Evolutionary conservation across 1,140 invertebrate species (phyloP).

Genomic region (Drosophila nasuta): DNA sequence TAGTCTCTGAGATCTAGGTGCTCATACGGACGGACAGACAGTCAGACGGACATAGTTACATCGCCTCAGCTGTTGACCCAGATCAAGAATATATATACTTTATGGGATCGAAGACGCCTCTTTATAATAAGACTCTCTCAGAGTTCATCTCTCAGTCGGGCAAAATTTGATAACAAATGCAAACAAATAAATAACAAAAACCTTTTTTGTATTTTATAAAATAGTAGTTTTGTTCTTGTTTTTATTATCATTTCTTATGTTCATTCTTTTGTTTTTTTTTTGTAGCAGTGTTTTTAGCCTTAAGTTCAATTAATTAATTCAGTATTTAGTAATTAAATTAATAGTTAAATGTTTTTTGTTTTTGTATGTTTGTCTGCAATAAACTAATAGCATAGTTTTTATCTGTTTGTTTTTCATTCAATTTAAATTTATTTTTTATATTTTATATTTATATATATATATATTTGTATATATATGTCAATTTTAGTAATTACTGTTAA

Average conservation of each 20-base stretch:
- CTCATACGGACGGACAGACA: no score
- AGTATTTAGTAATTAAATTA: slow-evolving; percentile 78
- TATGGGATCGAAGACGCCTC: no score
- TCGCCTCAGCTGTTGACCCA: no score
- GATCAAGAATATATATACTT: no score
- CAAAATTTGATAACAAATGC: slow-evolving; percentile 51
- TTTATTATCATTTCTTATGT: slow-evolving; percentile 80
- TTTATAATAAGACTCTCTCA: no score
- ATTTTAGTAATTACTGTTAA: slow-evolving; percentile 69
- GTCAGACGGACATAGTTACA: no score
- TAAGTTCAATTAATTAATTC: slow-evolving; percentile 82
- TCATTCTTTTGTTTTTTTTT: slow-evolving; percentile 60
- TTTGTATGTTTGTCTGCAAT: slow-evolving; percentile 64
- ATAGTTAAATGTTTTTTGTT: slow-evolving; percentile 83
- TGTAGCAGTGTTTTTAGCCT: slow-evolving; percentile 68
- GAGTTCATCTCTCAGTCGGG: no score
- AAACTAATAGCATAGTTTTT: slow-evolving; percentile 66
- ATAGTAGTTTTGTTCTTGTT: slow-evolving; percentile 79
- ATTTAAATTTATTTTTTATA: slow-evolving; percentile 70
- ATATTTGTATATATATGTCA: slow-evolving; percentile 48
- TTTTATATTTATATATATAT: slow-evolving; percentile 35
- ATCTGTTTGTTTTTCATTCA: slow-evolving; percentile 50
- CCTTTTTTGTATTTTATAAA: slow-evolving; percentile 72
- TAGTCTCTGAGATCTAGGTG: no score
- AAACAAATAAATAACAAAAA: slow-evolving; percentile 45